Percentiles rank a stretch among this genome's conserved stretches.
Conservation (phyloP, 1,140 invertebrate genomes). For the Holcopasites calliopsidis region DNA sequence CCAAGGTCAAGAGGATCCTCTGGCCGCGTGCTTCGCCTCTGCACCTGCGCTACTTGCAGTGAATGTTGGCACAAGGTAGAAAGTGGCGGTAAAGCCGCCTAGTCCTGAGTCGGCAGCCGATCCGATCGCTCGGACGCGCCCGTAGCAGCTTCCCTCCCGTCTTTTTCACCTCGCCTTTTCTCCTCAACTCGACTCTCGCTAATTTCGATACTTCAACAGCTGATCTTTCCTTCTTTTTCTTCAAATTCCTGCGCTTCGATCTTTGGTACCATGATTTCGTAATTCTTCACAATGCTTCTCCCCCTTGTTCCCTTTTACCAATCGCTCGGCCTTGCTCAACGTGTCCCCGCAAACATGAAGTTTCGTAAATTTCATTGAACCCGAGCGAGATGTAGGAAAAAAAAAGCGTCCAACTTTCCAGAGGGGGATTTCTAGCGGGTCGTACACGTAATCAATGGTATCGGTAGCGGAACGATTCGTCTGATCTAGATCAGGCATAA, state of each 20-base stretch:
- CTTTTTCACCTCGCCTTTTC: neutral
- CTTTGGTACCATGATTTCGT: neutral
- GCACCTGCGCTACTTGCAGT: conserved; percentile 40
- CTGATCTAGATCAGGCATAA: neutral
- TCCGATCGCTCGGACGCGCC: neutral
- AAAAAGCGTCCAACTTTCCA: neutral
- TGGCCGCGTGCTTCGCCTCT: conserved; percentile 2
- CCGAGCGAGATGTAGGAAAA: neutral
- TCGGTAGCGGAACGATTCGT: neutral
- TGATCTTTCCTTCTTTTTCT: neutral
- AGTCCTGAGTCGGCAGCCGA: conserved; percentile 35
- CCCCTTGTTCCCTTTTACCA: neutral
- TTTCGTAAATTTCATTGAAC: neutral
- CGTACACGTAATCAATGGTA: neutral
- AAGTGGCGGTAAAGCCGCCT: conserved; percentile 51
- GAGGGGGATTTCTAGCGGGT: neutral
- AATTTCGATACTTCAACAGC: neutral
- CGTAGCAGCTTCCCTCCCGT: neutral
- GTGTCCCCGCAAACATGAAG: neutral
- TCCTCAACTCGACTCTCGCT: neutral
- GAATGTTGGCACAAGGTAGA: conserved; percentile 37
- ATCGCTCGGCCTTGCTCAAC: neutral
- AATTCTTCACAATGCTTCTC: too few relatives aligned
- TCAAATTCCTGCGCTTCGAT: neutral
- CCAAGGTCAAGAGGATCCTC: conserved; percentile 51